Conservation (phyloP, 2,888 invertebrate genomes). For the Harpagoxenus sublaevis region DNA sequence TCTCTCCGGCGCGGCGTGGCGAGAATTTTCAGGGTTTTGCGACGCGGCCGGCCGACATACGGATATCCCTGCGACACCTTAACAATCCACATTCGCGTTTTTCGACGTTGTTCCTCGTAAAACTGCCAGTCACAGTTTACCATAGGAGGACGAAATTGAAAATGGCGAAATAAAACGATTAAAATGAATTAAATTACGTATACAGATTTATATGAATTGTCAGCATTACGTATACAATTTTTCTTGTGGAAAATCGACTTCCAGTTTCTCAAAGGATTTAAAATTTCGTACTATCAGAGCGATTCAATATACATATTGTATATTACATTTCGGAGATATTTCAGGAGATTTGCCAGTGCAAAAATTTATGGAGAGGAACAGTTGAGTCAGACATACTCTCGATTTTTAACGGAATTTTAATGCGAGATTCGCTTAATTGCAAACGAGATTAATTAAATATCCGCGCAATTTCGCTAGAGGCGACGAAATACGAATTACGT, state of each 20-base stretch:
- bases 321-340: slow-evolving; percentile 11
- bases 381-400: neutral
- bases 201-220: neutral
- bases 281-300: neutral
- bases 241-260: neutral
- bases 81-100: slow-evolving; percentile 27
- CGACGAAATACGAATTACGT: neutral
- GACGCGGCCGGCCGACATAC: slow-evolving; percentile 4
- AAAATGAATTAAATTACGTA: neutral
- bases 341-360: neutral
- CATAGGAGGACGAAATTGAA: neutral
- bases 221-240: neutral
- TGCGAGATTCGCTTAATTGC: neutral
- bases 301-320: neutral
- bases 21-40: slow-evolving; percentile 36
- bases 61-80: slow-evolving; percentile 20
- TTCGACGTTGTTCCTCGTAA: slow-evolving; percentile 4
- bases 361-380: neutral
- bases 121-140: neutral
- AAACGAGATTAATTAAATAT: slow-evolving; percentile 30
- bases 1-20: neutral
- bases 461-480: neutral
- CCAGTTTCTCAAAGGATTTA: neutral
- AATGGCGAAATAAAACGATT: neutral
- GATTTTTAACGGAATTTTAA: slow-evolving; percentile 21